These are phyloP conservation scores for Drosophila buzzatii DNA, from an alignment of 2,888 invertebrate genomes.

Conservation along the genomic window DNA sequence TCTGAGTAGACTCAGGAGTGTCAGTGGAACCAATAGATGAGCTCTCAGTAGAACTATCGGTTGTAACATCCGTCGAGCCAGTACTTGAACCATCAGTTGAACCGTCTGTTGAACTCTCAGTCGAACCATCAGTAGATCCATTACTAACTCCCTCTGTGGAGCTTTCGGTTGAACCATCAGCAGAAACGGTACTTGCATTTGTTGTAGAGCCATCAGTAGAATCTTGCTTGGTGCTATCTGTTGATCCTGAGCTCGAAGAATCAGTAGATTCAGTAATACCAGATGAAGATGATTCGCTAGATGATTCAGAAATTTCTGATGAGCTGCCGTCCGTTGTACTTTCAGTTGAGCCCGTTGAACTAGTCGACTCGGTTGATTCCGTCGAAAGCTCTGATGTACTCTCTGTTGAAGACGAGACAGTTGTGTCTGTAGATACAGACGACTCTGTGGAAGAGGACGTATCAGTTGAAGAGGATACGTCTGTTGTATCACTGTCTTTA, in stretches of 20 bases:
- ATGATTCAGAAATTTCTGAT: slow-evolving; percentile 22
- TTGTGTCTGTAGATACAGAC: slow-evolving; percentile 41
- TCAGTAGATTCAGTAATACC: slow-evolving; percentile 28
- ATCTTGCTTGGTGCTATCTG: background rate
- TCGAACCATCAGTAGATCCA: slow-evolving; percentile 17
- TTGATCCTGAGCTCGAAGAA: slow-evolving; percentile 23
- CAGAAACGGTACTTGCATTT: slow-evolving; percentile 6
- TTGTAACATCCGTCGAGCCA: slow-evolving; percentile 6
- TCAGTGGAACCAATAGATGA: slow-evolving; percentile 24
- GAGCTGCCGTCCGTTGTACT: slow-evolving; percentile 32
- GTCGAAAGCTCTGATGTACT: slow-evolving; percentile 50
- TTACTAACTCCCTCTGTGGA: background rate
- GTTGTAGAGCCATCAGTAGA: slow-evolving; percentile 26
- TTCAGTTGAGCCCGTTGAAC: slow-evolving; percentile 31
- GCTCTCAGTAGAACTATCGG: slow-evolving; percentile 10
- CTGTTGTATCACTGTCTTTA: slow-evolving; percentile 38
- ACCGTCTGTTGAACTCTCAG: background rate
- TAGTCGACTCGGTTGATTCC: slow-evolving; percentile 54
- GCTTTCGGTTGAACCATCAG: background rate
- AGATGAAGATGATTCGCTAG: slow-evolving; percentile 33
- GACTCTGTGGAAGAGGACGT: slow-evolving; percentile 40
- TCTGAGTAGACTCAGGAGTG: slow-evolving; percentile 27
- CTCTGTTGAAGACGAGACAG: slow-evolving; percentile 48
- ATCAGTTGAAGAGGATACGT: slow-evolving; percentile 43
- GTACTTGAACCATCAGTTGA: slow-evolving; percentile 34